Evolutionary conservation across 2,888 invertebrate genomes (phyloP).

Genomic region (Subacronicta megacephala): DNA sequence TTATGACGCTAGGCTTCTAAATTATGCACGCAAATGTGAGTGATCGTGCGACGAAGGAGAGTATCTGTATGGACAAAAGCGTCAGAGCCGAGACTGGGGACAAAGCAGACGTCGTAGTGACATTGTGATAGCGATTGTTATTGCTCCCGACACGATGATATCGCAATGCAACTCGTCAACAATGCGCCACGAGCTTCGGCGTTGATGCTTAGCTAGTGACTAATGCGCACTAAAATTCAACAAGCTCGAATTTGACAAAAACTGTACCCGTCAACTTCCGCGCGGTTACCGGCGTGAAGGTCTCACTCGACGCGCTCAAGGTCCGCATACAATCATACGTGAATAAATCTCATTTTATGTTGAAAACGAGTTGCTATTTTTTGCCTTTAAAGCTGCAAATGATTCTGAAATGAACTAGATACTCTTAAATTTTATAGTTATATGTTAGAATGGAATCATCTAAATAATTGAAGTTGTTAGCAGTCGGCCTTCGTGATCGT

Average conservation of each 20-base stretch:
- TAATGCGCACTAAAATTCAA: slow-evolving; percentile 85
- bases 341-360: slow-evolving; percentile 85
- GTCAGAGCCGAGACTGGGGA: slow-evolving; percentile 71
- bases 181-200: slow-evolving; percentile 76
- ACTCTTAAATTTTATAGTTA: slow-evolving; percentile 77
- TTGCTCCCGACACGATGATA: slow-evolving; percentile 78
- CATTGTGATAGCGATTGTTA: slow-evolving; percentile 86
- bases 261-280: slow-evolving; percentile 86
- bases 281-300: slow-evolving; percentile 89
- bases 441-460: slow-evolving; percentile 76
- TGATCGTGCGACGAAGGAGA: slow-evolving; percentile 62
- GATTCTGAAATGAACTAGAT: slow-evolving; percentile 74
- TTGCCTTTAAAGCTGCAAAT: slow-evolving; percentile 74
- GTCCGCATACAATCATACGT: slow-evolving; percentile 88
- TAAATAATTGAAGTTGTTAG: slow-evolving; percentile 85
- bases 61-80: slow-evolving; percentile 63
- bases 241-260: slow-evolving; percentile 87
- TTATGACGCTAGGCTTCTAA: slow-evolving; percentile 62
- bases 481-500: slow-evolving; percentile 81
- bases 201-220: slow-evolving; percentile 81
- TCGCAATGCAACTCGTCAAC: slow-evolving; percentile 78
- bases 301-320: slow-evolving; percentile 86
- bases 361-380: slow-evolving; percentile 82
- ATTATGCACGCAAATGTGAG: slow-evolving; percentile 64
- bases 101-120: slow-evolving; percentile 83